Percentiles rank a stretch among this genome's conserved stretches.
These are phyloP conservation scores for Drosophila subsilvestris DNA, from an alignment of 2,888 invertebrate genomes.

Conservation along the genomic window DNA sequence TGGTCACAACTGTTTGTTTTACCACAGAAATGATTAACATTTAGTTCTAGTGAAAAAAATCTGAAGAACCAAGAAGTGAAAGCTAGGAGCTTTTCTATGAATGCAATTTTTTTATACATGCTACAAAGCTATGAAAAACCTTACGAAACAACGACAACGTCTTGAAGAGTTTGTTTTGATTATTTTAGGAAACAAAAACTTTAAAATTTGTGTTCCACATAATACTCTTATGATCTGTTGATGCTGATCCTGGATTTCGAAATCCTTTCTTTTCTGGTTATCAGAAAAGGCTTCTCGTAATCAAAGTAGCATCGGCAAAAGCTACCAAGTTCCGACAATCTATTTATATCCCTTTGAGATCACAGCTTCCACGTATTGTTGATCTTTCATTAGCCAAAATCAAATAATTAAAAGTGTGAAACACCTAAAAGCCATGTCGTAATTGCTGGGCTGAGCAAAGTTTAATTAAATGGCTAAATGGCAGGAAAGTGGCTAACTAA, in stretches of 20 bases:
- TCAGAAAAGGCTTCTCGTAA: not conserved
- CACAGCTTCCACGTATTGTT: not conserved
- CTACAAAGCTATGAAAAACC: too few species aligned
- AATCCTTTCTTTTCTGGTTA: not conserved
- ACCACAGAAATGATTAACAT: not conserved
- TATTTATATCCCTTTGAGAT: not conserved
- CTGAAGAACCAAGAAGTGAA: not conserved
- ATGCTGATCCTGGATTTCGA: not conserved
- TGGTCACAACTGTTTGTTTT: not conserved
- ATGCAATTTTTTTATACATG: too few species aligned
- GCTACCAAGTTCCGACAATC: not conserved
- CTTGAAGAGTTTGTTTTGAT: too few species aligned
- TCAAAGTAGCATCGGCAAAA: not conserved
- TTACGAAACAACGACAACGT: too few species aligned
- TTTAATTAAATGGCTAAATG: not conserved
- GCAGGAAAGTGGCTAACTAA: not conserved
- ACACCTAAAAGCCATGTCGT: not conserved
- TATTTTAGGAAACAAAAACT: too few species aligned
- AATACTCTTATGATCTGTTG: not conserved
- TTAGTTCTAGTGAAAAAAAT: not conserved
- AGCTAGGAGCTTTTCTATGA: too few species aligned
- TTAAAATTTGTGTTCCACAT: too few species aligned
- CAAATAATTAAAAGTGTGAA: not conserved
- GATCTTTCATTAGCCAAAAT: not conserved
- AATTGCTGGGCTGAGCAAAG: not conserved